These are phyloP conservation scores for Acleris laterana DNA, from an alignment of 2,888 invertebrate genomes.

Conservation along the genomic window DNA sequence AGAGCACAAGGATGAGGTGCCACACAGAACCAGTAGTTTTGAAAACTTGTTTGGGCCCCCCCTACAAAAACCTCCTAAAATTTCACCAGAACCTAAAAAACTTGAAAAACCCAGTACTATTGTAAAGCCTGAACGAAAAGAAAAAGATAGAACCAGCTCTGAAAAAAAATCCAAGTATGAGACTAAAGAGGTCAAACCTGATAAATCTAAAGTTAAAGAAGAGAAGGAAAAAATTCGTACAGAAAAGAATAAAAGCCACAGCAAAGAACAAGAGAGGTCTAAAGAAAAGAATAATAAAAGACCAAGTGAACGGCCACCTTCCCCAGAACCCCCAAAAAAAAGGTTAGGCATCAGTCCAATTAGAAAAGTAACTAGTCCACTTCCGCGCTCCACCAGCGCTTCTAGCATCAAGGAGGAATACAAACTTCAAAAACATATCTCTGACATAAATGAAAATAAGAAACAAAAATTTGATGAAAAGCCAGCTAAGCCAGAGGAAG, in stretches of 20 bases:
- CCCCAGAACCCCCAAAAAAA: constrained; percentile 73
- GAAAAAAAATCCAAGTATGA: constrained; percentile 81
- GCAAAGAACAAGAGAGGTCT: constrained; percentile 82
- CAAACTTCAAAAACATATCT: constrained; percentile 62
- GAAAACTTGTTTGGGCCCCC: constrained; percentile 93
- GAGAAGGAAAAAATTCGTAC: constrained; percentile 78
- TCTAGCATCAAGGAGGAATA: constrained; percentile 76
- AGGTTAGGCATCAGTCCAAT: constrained; percentile 63
- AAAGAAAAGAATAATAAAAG: constrained; percentile 84
- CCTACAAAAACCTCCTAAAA: constrained; percentile 89
- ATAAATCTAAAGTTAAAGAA: constrained; percentile 76
- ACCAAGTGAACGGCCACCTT: constrained; percentile 68
- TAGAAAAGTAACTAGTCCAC: constrained; percentile 66
- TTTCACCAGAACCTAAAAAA: constrained; percentile 87
- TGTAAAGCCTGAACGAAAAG: constrained; percentile 81
- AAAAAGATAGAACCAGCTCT: constrained; percentile 79
- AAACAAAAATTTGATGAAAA: constrained; percentile 78
- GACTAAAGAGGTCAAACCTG: constrained; percentile 72
- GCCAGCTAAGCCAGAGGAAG: constrained; percentile 76
- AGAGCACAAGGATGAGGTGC: constrained; percentile 82
- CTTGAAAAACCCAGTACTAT: constrained; percentile 60
- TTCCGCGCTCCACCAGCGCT: constrained; percentile 70
- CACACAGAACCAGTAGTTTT: constrained; percentile 87
- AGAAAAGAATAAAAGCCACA: constrained; percentile 80
- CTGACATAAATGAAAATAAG: constrained; percentile 63